phyloP scores from a whole-genome alignment of 2,797 vertebrate genomes.

The Sebastes diploproa region DNA sequence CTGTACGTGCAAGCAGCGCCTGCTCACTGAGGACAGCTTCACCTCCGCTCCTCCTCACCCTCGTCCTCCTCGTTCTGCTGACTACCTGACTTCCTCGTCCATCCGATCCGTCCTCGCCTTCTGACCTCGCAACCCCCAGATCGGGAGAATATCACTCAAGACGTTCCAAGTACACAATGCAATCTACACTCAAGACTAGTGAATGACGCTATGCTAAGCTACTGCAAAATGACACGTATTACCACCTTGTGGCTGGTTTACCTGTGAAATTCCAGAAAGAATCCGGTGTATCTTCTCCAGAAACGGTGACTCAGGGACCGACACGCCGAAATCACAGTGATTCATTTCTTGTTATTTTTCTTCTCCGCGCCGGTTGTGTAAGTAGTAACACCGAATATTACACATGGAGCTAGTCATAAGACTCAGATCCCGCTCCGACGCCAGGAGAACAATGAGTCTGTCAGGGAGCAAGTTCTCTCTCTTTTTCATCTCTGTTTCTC shows the following conservation, averaged over 20 bases:
- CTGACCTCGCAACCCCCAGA: constrained; percentile 9
- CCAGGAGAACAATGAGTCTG: constrained; percentile 34
- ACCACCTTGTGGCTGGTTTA: constrained; percentile 16
- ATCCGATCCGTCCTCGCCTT: neutral
- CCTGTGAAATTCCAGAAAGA: constrained; percentile 37
- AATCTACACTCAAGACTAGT: constrained; percentile 21
- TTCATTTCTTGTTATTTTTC: constrained; percentile 39
- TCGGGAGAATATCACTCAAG: neutral
- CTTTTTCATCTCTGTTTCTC: neutral
- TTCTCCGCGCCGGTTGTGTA: constrained; percentile 28
- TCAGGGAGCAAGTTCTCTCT: constrained; percentile 4
- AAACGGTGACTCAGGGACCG: constrained; percentile 56
- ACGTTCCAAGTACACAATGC: constrained; percentile 8
- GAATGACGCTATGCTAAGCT: constrained; percentile 33
- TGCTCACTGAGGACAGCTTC: constrained; percentile 25
- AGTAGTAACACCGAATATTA: constrained; percentile 17
- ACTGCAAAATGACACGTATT: constrained; percentile 11
- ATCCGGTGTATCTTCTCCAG: neutral
- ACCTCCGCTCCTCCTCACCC: constrained; percentile 49
- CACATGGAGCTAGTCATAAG: constrained; percentile 2
- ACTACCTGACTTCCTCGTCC: constrained; percentile 60
- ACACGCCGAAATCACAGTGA: constrained; percentile 32
- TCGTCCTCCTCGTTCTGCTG: constrained; percentile 56
- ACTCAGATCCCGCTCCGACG: constrained; percentile 10
- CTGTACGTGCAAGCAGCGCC: neutral